Base-by-base conservation (phyloP, 2,113 vertebrate genomes). In the Tinamus guttatus region DNA sequence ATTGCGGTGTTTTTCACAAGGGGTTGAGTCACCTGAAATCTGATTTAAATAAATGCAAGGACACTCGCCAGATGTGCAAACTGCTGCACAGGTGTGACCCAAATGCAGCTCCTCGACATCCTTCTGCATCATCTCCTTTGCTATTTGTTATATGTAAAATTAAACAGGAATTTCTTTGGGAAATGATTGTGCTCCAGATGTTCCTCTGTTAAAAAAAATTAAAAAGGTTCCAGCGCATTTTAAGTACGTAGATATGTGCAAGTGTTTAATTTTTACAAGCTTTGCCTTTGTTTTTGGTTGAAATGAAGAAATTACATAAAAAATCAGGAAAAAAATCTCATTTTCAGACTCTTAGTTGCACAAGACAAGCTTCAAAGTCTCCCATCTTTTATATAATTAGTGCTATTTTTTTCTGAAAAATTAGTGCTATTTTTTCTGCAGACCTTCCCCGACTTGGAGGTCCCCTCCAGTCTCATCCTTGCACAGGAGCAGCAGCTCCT, bases 381-480 rank as follows among this genome's bases (percentile, higher is more conserved):
- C 7, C 0, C 2, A 1, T 0, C 34, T 32, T 59, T 34, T 51
- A 30, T 21, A 15, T 60, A 45, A 45, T 2, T 4, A 1, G 7
- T 18, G 24, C 36, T 80, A 3, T n/a, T n/a, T 19, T 28, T 52
- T 94, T 63, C 45, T 65, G 28, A 12, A 1, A 25, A 67, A 11
- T 27, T 1, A 14, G n/a, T n/a, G n/a, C n/a, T n/a, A n/a, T n/a
- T n/a, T n/a, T n/a, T n/a, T n/a, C n/a, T n/a, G n/a, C n/a, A n/a
- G n/a, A n/a, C n/a, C n/a, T n/a, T n/a, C n/a, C n/a, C 12, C 16
- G 0, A 4, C 27, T 86, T 36, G 1, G 2, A 1, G 0, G 0
- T 9, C 47, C 45, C 40, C 40, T 56, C 0, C 5, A 70, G 16
- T 73, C 30, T 6, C 60, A 3, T 17, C 1, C 0, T 45, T 16